Conservation (phyloP, 2,797 vertebrate species). For the Pseudocheirus occidentalis region DNA sequence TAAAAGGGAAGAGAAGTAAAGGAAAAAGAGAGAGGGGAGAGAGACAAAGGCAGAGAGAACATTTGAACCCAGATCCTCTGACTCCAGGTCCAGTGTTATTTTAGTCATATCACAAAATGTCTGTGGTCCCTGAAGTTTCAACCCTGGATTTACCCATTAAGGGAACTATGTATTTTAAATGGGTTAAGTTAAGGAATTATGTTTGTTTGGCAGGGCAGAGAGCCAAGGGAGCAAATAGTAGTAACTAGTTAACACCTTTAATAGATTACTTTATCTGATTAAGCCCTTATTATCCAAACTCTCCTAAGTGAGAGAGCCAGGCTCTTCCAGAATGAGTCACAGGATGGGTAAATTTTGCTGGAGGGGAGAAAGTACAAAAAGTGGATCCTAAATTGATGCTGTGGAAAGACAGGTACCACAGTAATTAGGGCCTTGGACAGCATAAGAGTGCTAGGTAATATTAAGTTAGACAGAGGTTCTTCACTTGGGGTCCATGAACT, state of each 20-base stretch:
- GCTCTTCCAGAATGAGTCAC: not conserved
- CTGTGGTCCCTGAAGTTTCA: not conserved
- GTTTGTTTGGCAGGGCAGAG: not conserved
- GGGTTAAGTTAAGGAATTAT: not conserved
- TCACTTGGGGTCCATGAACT: not conserved
- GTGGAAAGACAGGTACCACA: not conserved
- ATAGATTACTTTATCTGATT: not conserved
- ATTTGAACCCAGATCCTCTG: not conserved
- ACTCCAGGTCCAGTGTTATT: not conserved
- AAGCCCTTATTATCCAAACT: not conserved
- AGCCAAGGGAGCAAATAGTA: slow-evolving; percentile 25
- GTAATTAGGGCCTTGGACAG: slow-evolving; percentile 6
- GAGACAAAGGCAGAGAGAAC: not conserved
- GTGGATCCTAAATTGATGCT: not conserved
- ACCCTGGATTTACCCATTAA: not conserved
- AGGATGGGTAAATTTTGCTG: not conserved
- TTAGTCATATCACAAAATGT: not conserved
- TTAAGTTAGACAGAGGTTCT: not conserved
- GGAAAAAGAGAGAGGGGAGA: not conserved
- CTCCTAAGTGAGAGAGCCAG: not conserved
- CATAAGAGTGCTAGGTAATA: not conserved
- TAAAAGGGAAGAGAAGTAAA: not conserved
- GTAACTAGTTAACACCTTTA: not conserved
- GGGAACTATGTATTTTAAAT: slow-evolving; percentile 8
- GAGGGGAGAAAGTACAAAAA: slow-evolving; percentile 23